Evolutionary conservation across 2,888 invertebrate species (phyloP), one percentile per base, ranked within the genome.

Genomic region (Agrochola lychnidis): DNA sequence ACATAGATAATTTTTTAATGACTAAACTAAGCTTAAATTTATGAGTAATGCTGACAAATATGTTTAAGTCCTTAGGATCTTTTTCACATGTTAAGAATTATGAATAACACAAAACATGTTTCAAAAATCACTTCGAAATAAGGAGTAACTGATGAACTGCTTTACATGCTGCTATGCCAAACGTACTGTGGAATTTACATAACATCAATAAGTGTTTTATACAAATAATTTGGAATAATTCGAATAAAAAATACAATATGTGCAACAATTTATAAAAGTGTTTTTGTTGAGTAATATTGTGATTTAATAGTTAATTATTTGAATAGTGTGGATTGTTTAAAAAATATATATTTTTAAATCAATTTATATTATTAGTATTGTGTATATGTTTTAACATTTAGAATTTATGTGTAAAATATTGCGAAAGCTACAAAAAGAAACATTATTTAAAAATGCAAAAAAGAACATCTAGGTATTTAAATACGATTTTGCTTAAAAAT

Each of bases 141-240:
- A 78, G 71, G 61, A 57, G 48, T 70, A 63, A 59, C 42, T 73
- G 73, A 76, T 83, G 83, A 78, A 64, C 64, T 82, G 85, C 69
- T 73, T 76, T 61, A 51, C 83, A 83, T 85, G 83, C 83, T 85
- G 78, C 85, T 83, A 85, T 82, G 86, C 78, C 78, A 82, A 81
- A 82, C 22, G 45, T 71, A 79, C 70, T 70, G 76, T 77, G 59
- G 25, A 83, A 64, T 71, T 83, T 70, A 78, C 73, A 77, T 48
- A 66, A 77, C 56, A 74, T 63, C 67, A 59, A 30, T 30, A 30
- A 71, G 82, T 73, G 69, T 77, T 85, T 83, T 85, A 59, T 74
- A 82, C 78, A 85, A 78, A 59, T 56, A 73, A 85, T 85, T 85
- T 85, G 51, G 82, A 83, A 83, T 40, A 79, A 73, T 42, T 63